phyloP scores from a whole-genome alignment of 2,888 invertebrate genomes.

The Erebia aethiops region DNA sequence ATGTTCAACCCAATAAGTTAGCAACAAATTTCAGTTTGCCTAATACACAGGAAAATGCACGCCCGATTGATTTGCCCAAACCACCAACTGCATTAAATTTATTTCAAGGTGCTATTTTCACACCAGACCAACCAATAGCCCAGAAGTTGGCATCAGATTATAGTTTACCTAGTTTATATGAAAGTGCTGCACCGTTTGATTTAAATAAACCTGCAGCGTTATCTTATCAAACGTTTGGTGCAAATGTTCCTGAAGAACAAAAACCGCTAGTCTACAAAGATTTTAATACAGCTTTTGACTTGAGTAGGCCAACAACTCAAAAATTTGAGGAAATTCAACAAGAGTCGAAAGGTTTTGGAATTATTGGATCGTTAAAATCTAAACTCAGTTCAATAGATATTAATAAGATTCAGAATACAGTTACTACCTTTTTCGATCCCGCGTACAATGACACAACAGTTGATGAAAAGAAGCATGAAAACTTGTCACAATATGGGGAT shows the following conservation, averaged over 20 bases:
- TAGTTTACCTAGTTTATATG: slow-evolving; percentile 30
- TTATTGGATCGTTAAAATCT: slow-evolving; percentile 76
- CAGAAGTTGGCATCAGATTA: slow-evolving; percentile 45
- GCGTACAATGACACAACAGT: slow-evolving; percentile 61
- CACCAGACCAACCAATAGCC: slow-evolving; percentile 47
- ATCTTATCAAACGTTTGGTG: slow-evolving; percentile 38
- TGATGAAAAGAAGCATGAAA: slow-evolving; percentile 44
- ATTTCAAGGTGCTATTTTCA: slow-evolving; percentile 63
- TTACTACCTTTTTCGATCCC: slow-evolving; percentile 78
- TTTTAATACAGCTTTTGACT: slow-evolving; percentile 65
- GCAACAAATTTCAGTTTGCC: slow-evolving; percentile 45
- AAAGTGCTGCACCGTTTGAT: slow-evolving; percentile 44
- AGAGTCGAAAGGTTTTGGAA: slow-evolving; percentile 65
- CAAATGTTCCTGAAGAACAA: slow-evolving; percentile 43
- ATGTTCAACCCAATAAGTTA: slow-evolving; percentile 34
- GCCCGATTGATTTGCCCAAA: slow-evolving; percentile 49
- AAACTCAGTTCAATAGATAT: slow-evolving; percentile 73
- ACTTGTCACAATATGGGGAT: slow-evolving; percentile 24
- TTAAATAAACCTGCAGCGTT: slow-evolving; percentile 45
- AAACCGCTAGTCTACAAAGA: slow-evolving; percentile 39
- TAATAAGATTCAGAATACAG: slow-evolving; percentile 74
- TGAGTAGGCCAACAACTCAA: slow-evolving; percentile 63
- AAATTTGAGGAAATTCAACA: slow-evolving; percentile 53
- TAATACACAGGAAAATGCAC: slow-evolving; percentile 20
- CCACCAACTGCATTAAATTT: slow-evolving; percentile 45